phyloP scores from a whole-genome alignment of 2,797 vertebrate species.

The Pogonophryne albipinna region DNA sequence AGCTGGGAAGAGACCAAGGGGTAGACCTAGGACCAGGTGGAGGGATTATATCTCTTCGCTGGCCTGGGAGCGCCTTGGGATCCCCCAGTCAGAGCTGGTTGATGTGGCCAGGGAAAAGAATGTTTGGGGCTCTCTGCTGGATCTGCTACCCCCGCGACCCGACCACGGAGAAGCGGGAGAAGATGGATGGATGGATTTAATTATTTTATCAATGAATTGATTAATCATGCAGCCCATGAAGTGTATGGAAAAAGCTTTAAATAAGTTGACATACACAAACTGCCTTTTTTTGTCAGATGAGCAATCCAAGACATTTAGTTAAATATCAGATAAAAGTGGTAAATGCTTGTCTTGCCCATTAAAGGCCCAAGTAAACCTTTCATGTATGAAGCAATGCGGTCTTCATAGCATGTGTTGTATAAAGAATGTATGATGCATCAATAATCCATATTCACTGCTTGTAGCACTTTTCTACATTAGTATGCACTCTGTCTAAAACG shows the following conservation, averaged over 20 bases:
- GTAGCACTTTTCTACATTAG: slow-evolving; percentile 36
- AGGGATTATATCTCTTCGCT: too few species aligned
- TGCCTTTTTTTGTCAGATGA: neutral
- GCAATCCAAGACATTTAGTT: neutral
- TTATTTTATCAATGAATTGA: slow-evolving; percentile 12
- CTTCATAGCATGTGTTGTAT: slow-evolving; percentile 63
- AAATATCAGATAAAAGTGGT: neutral
- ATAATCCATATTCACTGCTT: slow-evolving; percentile 71
- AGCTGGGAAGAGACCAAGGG: too few species aligned
- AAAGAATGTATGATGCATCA: slow-evolving; percentile 77
- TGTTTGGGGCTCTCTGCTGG: too few species aligned
- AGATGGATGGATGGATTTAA: too few species aligned
- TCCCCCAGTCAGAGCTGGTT: too few species aligned
- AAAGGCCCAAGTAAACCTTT: slow-evolving; percentile 22
- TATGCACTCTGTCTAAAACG: slow-evolving; percentile 32
- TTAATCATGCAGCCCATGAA: neutral
- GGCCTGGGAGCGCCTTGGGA: too few species aligned
- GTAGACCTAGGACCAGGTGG: too few species aligned
- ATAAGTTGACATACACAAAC: neutral
- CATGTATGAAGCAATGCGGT: slow-evolving; percentile 29
- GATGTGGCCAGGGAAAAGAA: too few species aligned
- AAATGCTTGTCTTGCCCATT: neutral
- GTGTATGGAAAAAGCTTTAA: neutral
- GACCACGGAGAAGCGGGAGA: too few species aligned
- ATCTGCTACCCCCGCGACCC: too few species aligned